A percentile compares a stretch with the other conserved stretches of the same genome.
Conservation (phyloP, 2,888 invertebrate species). For the Teleogryllus oceanicus region DNA sequence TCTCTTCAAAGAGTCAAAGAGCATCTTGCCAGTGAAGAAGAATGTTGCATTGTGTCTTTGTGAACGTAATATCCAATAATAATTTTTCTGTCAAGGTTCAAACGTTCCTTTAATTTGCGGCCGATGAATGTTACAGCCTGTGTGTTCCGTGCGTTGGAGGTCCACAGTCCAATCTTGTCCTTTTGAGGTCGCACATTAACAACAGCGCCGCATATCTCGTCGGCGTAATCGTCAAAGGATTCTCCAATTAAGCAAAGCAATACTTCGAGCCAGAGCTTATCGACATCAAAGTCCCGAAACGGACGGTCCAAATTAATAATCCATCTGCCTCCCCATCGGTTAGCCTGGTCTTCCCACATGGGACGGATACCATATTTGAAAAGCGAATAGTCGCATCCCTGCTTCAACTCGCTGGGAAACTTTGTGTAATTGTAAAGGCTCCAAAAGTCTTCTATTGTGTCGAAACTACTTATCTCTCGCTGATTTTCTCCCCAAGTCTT, state of each 20-base stretch:
- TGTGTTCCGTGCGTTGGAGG: not conserved
- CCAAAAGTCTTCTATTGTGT: slow-evolving; percentile 6
- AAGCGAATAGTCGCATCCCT: slow-evolving; percentile 1
- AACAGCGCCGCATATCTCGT: not conserved
- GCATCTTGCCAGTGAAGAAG: not conserved
- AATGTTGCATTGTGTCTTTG: slow-evolving; percentile 6
- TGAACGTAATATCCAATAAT: slow-evolving; percentile 1
- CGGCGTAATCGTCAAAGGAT: not conserved
- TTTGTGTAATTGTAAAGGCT: not conserved
- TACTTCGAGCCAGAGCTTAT: not conserved
- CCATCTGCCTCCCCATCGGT: slow-evolving; percentile 6
- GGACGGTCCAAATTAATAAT: not conserved
- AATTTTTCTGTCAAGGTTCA: slow-evolving; percentile 18
- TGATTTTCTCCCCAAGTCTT: slow-evolving; percentile 4
- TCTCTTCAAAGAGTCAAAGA: not conserved
- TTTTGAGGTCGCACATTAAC: not conserved
- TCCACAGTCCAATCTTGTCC: slow-evolving; percentile 9
- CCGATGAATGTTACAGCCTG: not conserved
- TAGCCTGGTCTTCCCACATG: not conserved
- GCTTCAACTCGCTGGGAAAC: slow-evolving; percentile 18
- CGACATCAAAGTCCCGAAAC: slow-evolving; percentile 4
- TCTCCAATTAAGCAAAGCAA: slow-evolving; percentile 18
- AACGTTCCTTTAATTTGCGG: not conserved
- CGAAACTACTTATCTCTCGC: not conserved
- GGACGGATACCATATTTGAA: not conserved